A percentile compares a stretch with the other conserved stretches of the same genome.
phyloP scores from a whole-genome alignment of 1,140 invertebrate genomes.

The Drosophila pruinosa region DNA sequence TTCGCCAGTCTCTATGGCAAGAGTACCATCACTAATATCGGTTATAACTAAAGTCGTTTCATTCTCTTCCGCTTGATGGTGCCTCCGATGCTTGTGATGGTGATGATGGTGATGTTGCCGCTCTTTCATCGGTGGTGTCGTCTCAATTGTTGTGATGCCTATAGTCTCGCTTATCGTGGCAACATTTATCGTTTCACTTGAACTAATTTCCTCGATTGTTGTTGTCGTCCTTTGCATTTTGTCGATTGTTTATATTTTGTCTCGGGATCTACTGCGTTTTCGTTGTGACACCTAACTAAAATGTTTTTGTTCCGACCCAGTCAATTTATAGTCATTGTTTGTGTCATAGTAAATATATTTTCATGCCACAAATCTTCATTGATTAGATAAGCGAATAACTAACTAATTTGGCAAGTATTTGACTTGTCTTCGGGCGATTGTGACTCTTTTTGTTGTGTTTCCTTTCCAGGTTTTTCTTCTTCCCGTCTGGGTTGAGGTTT shows the following conservation, averaged over 20 bases:
- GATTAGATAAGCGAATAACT: slow-evolving; percentile 62
- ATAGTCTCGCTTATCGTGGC: slow-evolving; percentile 41
- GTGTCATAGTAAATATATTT: slow-evolving; percentile 75
- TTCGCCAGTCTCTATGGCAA: slow-evolving; percentile 40
- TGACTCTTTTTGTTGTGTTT: background rate
- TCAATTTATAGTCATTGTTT: slow-evolving; percentile 68
- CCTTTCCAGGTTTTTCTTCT: background rate
- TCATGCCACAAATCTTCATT: slow-evolving; percentile 63
- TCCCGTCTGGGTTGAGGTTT: background rate
- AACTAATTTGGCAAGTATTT: slow-evolving; percentile 61
- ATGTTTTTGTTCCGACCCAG: slow-evolving; percentile 15
- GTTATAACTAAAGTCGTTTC: slow-evolving; percentile 25
- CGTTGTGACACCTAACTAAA: slow-evolving; percentile 50
- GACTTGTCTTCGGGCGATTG: slow-evolving; percentile 35
- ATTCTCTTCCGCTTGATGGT: background rate
- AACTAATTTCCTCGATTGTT: slow-evolving; percentile 59
- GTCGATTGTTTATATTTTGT: background rate
- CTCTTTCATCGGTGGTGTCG: slow-evolving; percentile 9
- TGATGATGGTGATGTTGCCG: slow-evolving; percentile 41
- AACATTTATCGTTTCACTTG: slow-evolving; percentile 50
- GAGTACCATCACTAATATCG: slow-evolving; percentile 33
- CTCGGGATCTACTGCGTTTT: slow-evolving; percentile 17
- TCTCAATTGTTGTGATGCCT: slow-evolving; percentile 44
- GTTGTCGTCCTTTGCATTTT: slow-evolving; percentile 31
- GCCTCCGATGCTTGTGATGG: slow-evolving; percentile 21